phyloP scores from a whole-genome alignment of 2,113 vertebrate genomes.

The Puma concolor region DNA sequence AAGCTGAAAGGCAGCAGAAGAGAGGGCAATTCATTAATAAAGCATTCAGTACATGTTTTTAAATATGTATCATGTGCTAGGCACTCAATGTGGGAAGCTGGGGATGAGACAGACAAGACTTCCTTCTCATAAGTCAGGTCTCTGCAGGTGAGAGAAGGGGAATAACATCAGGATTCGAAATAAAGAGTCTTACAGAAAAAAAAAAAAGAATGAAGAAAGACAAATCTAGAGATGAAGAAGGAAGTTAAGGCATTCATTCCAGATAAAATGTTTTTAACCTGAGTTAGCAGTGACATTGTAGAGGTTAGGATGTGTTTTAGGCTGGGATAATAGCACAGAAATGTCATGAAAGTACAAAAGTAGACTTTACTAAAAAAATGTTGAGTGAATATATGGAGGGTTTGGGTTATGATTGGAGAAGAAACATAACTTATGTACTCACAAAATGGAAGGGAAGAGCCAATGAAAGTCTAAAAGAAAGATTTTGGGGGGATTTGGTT shows the following conservation, averaged over 20 bases:
- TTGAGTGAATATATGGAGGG: not conserved
- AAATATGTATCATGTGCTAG: not conserved
- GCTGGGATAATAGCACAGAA: not conserved
- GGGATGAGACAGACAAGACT: not conserved
- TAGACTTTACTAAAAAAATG: not conserved
- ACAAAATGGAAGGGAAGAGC: not conserved
- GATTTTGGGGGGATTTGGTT: not conserved
- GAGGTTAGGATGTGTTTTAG: not conserved
- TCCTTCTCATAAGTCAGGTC: not conserved
- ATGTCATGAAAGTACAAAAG: not conserved
- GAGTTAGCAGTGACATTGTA: not conserved
- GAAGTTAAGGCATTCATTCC: conserved; percentile 14
- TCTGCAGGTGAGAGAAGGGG: not conserved
- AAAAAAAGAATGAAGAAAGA: not conserved
- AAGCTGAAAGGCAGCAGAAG: conserved; percentile 9
- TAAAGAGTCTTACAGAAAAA: not conserved
- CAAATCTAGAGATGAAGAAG: not conserved
- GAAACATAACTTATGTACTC: not conserved
- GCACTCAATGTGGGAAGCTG: not conserved
- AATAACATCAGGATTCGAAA: not conserved
- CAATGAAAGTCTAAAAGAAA: not conserved
- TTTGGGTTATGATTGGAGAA: not conserved
- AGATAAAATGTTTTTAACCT: not conserved
- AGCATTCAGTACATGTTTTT: not conserved
- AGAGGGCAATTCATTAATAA: not conserved